Evolutionary conservation across 2,797 vertebrate genomes (phyloP).

Genomic region (Microchirus variegatus): DNA sequence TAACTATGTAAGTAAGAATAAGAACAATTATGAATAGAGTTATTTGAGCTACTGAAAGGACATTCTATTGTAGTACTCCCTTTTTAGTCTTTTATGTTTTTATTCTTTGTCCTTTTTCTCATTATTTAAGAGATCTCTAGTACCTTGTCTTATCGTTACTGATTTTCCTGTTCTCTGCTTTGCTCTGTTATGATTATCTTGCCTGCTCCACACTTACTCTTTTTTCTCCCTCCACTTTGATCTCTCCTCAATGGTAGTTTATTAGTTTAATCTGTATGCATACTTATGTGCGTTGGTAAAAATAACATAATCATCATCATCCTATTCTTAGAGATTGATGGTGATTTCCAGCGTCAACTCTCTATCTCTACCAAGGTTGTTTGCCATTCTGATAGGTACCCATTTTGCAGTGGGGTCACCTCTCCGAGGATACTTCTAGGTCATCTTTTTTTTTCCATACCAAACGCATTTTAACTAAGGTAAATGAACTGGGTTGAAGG

Average conservation of each 20-base stretch:
- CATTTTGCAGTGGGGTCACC: slow-evolving; percentile 49
- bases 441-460: slow-evolving; percentile 72
- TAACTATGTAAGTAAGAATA: too few species aligned
- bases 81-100: background rate
- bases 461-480: slow-evolving; percentile 16
- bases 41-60: background rate
- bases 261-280: background rate
- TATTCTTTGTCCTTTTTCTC: background rate
- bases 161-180: slow-evolving; percentile 30
- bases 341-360: slow-evolving; percentile 31
- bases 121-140: background rate
- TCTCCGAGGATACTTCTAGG: slow-evolving; percentile 69
- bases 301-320: slow-evolving; percentile 13
- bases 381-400: slow-evolving; percentile 65
- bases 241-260: slow-evolving; percentile 10
- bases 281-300: slow-evolving; percentile 8
- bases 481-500: slow-evolving; percentile 6
- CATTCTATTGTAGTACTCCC: background rate
- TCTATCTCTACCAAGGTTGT: slow-evolving; percentile 50
- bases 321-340: slow-evolving; percentile 5
- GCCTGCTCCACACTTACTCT: slow-evolving; percentile 6
- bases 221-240: background rate
- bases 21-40: background rate
- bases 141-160: slow-evolving; percentile 4
- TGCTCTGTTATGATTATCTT: slow-evolving; percentile 3